Evolutionary conservation across 2,113 vertebrate species (phyloP).

Genomic region (Heterocephalus glaber): DNA sequence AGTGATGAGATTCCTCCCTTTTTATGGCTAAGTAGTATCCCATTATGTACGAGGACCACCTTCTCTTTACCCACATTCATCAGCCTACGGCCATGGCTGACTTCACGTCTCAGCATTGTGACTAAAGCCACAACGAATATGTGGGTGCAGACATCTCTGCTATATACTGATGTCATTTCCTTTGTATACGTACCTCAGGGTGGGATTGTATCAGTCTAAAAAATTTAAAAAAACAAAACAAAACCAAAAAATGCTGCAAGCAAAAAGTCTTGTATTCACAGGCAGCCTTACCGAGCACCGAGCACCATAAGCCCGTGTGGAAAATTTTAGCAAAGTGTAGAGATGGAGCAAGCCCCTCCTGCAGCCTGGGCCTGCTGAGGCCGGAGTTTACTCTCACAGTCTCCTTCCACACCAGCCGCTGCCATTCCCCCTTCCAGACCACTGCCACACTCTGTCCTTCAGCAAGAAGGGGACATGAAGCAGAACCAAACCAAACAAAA

Average conservation of each 20-base stretch:
- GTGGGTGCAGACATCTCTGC: background rate
- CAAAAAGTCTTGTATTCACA: background rate
- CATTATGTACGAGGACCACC: rapidly evolving
- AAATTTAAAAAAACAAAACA: background rate
- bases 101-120: background rate
- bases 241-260: background rate
- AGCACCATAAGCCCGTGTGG: background rate
- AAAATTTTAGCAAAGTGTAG: background rate
- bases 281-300: too few relatives aligned
- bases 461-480: background rate
- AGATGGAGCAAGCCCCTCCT: background rate
- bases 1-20: too few relatives aligned
- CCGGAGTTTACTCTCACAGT: rapidly evolving
- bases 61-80: background rate
- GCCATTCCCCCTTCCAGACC: background rate
- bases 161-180: background rate
- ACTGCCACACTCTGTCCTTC: too few relatives aligned
- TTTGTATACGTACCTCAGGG: background rate
- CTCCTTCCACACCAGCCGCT: background rate
- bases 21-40: background rate
- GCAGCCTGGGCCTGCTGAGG: background rate
- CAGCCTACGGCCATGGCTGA: too few relatives aligned
- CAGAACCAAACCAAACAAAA: background rate
- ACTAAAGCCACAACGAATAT: background rate
- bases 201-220: background rate